Evolutionary conservation across 2,888 invertebrate genomes (phyloP), one percentile per base, ranked within the genome.

Genomic region (Pyrrhosoma nymphula): DNA sequence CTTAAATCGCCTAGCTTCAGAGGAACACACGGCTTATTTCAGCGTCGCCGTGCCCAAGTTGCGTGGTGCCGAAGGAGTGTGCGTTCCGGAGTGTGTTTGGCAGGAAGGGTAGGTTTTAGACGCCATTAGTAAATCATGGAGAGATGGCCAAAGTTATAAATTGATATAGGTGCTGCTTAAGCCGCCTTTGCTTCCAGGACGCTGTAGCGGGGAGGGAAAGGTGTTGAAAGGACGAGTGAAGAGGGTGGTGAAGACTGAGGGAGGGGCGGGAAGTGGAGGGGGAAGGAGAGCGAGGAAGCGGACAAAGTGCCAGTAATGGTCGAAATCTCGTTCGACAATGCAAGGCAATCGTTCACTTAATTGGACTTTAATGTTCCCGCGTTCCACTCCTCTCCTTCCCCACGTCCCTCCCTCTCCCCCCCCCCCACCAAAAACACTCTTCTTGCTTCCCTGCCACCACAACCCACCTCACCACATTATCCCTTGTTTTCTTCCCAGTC

Each of bases 301-400:
- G 60, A 60, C 60, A 60, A 60, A 18, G 16, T 60, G 23, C n/a
- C n/a, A 26, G n/a, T 69, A 69, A 69, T 69, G 69, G 69, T 69
- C 69, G 69, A 69, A 69, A 69, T 69, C 69, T 69, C 69, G 69
- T 69, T 69, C 69, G 69, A 69, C 69, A 69, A 69, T n/a, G 69
- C 20, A 60, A 60, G 23, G 60, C 60, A 60, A 60, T 60, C 69
- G 69, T 69, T n/a, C 69, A n/a, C 69, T 69, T 69, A 69, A 69
- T 69, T n/a, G n/a, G 69, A 69, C 69, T n/a, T 69, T 69, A 69
- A 69, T 69, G 69, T n/a, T n/a, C 60, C 4, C 20, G 16, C 16
- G 10, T 20, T 20, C 60, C 60, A 60, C 60, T 20, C 16, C 16
- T 12, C 60, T 20, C 16, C 60, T 60, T 60, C 60, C 47, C 60